Base-by-base conservation (phyloP, 2,888 invertebrate genomes). In the Sminthurinus aureus region DNA sequence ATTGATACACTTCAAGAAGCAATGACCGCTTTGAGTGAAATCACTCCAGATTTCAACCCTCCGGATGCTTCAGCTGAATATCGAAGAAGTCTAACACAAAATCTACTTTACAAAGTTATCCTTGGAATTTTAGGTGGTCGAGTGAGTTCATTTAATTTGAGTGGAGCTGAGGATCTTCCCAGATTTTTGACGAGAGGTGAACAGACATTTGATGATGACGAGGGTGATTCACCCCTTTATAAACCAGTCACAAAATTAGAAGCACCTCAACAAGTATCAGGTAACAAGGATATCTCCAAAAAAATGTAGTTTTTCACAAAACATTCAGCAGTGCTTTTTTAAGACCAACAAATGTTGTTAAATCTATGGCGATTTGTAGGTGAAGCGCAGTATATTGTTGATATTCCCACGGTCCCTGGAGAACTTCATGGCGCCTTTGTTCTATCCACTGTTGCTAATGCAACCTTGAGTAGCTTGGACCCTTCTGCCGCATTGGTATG, bases 331-430 rank as follows among this genome's bases (percentile, higher is more conserved):
- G 91, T 92, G 93, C 89, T 91, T 93, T 58, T 11, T 11, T 58
- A 58, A 58, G 58, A 58, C 58, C 15, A 64, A 18, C 3, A 18
- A 64, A 15, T 18, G 15, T 8, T 64, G n/a, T 8, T 64, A 8
- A 64, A 4, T 64, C 64, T 64, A 64, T 15, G n/a, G 15, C 9
- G n/a, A 9, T 22, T 18, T 69, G 0, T 20, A 26, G 92, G 96
- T 0, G 95, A 95, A 90, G 95, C 95, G 0, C 92, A 93, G 83
- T 97, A 94, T 90, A 91, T 94, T 24, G 94, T 94, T 89, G 97
- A 97, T 89, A 91, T 95, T 26, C 93, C 94, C 22, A 91, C 91
- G 0, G 91, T 92, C 77, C 92, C 92, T 0, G 91, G 93, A 85
- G 95, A 96, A 91, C 92, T 96, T 0, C 93, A 92, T 90, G 95